Percentiles rank a stretch among this genome's conserved stretches.
Conservation (phyloP, 2,113 vertebrate species). For the Zootoca vivipara region DNA sequence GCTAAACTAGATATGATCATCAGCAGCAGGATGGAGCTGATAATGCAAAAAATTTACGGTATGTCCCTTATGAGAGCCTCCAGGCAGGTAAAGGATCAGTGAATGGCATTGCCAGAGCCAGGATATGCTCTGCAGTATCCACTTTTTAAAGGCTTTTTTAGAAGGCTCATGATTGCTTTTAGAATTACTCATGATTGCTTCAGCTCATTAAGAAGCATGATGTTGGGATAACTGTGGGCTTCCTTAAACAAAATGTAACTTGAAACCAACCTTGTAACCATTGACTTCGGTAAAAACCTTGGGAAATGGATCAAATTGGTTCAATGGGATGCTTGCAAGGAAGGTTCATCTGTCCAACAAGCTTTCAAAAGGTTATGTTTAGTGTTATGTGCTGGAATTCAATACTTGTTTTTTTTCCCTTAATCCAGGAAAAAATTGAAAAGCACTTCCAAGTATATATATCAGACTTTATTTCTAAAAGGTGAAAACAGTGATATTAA, state of each 20-base stretch:
- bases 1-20: no score
- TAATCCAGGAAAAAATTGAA: slow-evolving; percentile 91
- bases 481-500: slow-evolving; percentile 97
- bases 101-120: no score
- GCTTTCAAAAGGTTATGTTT: neutral
- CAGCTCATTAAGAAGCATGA: neutral
- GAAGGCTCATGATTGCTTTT: no score
- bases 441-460: slow-evolving; percentile 96
- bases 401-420: neutral
- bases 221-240: neutral
- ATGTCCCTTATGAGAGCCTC: no score
- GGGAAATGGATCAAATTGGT: neutral
- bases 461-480: slow-evolving; percentile 95
- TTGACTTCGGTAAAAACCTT: neutral
- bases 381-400: neutral
- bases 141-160: no score
- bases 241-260: no score
- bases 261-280: neutral
- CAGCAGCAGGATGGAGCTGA: no score
- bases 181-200: no score
- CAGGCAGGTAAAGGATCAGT: no score
- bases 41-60: no score
- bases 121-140: no score
- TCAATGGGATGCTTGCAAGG: neutral
- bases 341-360: neutral